Base-by-base conservation (phyloP, 2,113 vertebrate genomes). In the Nothoprocta perdicaria region DNA sequence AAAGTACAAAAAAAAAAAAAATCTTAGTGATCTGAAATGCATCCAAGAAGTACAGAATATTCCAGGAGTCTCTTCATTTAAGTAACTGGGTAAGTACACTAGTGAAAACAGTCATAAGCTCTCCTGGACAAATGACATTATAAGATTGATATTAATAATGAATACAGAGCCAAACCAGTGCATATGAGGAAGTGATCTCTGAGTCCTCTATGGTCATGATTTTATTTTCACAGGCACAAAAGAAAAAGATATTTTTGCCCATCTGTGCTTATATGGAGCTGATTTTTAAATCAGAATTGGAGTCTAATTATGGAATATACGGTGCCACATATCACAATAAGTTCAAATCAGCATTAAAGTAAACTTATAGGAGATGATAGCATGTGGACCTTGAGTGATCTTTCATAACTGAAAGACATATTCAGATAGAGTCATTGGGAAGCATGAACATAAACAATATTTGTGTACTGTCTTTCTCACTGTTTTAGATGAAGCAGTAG, bases 321-420 rank as follows among this genome's bases (percentile, higher is more conserved):
- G 50, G 48, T 69, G 33, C 10, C 71, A 27, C 1, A 0, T 52
- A 13, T 22, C 50, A 62, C 10, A 62, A 26, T 45, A 84, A 4
- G 4, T 60, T 41, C 40, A 15, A 86, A 58, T 65, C 66, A 80
- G 0, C 43, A 82, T 52, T 14, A 53, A 73, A 82, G 4, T 24
- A 45, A 69, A 11, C 26, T 4, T 63, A 14, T 63, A 27, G 48
- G 86, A 53, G 10, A 65, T 7, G 8, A 66, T 45, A 2, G 1
- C n/a, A 5, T n/a, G 19, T 73, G 13, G 9, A 13, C 5, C 40
- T 0, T 0, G 0, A 10, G 23, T n/a, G 6, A 3, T 14, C 31
- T 6, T 60, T 74, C 22, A 10, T 27, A 74, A 55, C 14, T 63
- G 33, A 69, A 66, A 73, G 13, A 16, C 26, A 55, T 12, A 3